phyloP scores from a whole-genome alignment of 2,797 vertebrate genomes.

The Euthynnus affinis region DNA sequence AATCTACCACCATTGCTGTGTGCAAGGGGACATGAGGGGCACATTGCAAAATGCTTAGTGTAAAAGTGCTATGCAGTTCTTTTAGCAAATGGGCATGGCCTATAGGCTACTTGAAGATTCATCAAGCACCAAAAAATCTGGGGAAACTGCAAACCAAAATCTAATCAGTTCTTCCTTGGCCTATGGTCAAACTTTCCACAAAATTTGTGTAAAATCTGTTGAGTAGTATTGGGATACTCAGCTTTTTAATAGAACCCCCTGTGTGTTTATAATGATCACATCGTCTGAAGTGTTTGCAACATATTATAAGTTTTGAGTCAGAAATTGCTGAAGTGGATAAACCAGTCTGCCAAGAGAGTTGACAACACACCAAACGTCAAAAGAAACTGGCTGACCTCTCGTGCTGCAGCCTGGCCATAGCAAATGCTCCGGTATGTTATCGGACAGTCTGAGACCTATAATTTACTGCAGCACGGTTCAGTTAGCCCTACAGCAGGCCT shows the following conservation, averaged over 20 bases:
- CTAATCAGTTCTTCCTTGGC: background rate
- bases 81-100: background rate
- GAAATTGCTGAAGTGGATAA: slow-evolving; percentile 15
- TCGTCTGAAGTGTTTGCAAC: background rate
- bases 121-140: background rate
- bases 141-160: background rate
- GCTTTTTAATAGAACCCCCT: background rate
- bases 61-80: too few relatives aligned
- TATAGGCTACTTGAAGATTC: background rate
- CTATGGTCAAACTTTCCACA: background rate
- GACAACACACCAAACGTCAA: slow-evolving; percentile 43
- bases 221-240: background rate
- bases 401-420: slow-evolving; percentile 58
- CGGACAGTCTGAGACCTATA: slow-evolving; percentile 66
- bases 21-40: background rate
- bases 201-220: background rate
- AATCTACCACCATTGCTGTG: background rate
- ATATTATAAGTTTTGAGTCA: slow-evolving; percentile 28
- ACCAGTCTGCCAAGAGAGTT: slow-evolving; percentile 17
- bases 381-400: slow-evolving; percentile 60
- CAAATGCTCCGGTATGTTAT: slow-evolving; percentile 62
- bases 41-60: background rate
- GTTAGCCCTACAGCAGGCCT: slow-evolving; percentile 81
- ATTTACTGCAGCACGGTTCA: slow-evolving; percentile 62
- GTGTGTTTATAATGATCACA: background rate